Evolutionary conservation across 2,888 invertebrate species (phyloP).

Genomic region (Harpalus rubripes): DNA sequence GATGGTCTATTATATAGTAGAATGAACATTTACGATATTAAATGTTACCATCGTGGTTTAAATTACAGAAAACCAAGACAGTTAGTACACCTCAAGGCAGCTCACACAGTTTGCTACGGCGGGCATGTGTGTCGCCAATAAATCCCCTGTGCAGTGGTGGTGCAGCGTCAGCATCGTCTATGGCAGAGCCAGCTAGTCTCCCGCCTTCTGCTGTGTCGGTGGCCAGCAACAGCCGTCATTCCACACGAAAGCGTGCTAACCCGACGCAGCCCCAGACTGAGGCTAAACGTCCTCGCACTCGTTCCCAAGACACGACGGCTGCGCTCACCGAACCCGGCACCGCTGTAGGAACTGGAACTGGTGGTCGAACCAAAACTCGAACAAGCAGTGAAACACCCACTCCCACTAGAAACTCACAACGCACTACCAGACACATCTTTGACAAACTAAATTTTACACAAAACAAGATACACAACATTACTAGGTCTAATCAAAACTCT

Average conservation of each 20-base stretch:
- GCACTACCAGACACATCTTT: slow-evolving; percentile 50
- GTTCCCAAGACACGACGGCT: slow-evolving; percentile 77
- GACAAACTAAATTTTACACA: slow-evolving; percentile 53
- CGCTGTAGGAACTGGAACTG: slow-evolving; percentile 78
- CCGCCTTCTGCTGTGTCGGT: slow-evolving; percentile 80
- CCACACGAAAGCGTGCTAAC: slow-evolving; percentile 78
- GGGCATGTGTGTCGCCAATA: slow-evolving; percentile 78
- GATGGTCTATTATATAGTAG: slow-evolving; percentile 8
- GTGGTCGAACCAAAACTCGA: slow-evolving; percentile 78
- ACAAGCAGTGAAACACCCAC: slow-evolving; percentile 64
- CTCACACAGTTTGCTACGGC: slow-evolving; percentile 60
- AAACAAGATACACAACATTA: slow-evolving; percentile 59
- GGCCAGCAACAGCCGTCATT: slow-evolving; percentile 79
- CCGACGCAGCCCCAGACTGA: slow-evolving; percentile 81
- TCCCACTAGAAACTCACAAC: slow-evolving; percentile 56
- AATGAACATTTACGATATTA: slow-evolving; percentile 23
- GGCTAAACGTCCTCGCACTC: slow-evolving; percentile 81
- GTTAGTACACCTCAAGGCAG: slow-evolving; percentile 57
- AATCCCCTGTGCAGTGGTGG: slow-evolving; percentile 79
- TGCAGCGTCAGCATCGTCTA: slow-evolving; percentile 91
- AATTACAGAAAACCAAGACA: slow-evolving; percentile 51
- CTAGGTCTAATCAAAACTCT: slow-evolving; percentile 47
- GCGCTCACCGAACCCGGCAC: slow-evolving; percentile 73
- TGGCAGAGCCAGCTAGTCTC: slow-evolving; percentile 93
- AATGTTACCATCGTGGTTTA: slow-evolving; percentile 42